Base-by-base conservation (phyloP, 2,888 invertebrate species). In the Coecobrya sp. region DNA sequence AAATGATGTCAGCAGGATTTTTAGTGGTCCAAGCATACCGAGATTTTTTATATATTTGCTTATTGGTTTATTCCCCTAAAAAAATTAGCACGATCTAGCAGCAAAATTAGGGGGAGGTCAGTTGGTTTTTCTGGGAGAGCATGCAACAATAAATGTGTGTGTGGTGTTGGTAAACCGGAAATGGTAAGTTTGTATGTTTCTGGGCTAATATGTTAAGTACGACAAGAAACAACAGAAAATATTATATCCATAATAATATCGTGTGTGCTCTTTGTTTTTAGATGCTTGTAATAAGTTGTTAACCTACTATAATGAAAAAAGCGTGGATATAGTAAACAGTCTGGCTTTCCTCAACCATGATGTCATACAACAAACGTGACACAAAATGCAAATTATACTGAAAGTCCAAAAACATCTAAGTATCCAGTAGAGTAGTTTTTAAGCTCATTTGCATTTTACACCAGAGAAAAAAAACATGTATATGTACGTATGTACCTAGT, bases 51-150 rank as follows among this genome's bases (percentile, higher is more conserved):
- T 0, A n/a, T 1, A 55, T n/a, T 4, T 36, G 36, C 36, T 7
- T 36, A 36, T 36, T 36, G 36, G 36, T 36, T 36, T 36, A 36
- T 7, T 7, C n/a, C n/a, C n/a, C n/a, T n/a, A n/a, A n/a, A n/a
- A 36, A 36, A 36, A 36, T 36, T 36, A 36, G 36, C 36, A 36
- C 36, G 7, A 36, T 36, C 36, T 36, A 36, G 36, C 7, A 36
- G 68, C 68, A 73, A 42, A 86, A 86, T 70, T 52, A 68, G 86
- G 86, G 49, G 86, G 86, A 86, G 86, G 86, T 86, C 86, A 45
- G 76, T 49, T 76, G 45, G 45, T 76, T 76, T 76, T 76, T 76
- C 0, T n/a, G 42, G 4, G 59, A 59, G 59, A 59, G 19, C 2
- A 19, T 22, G 59, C n/a, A n/a, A n/a, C n/a, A n/a, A n/a, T n/a